Base-by-base conservation (phyloP, 2,113 vertebrate genomes). In the Tenrec ecaudatus region DNA sequence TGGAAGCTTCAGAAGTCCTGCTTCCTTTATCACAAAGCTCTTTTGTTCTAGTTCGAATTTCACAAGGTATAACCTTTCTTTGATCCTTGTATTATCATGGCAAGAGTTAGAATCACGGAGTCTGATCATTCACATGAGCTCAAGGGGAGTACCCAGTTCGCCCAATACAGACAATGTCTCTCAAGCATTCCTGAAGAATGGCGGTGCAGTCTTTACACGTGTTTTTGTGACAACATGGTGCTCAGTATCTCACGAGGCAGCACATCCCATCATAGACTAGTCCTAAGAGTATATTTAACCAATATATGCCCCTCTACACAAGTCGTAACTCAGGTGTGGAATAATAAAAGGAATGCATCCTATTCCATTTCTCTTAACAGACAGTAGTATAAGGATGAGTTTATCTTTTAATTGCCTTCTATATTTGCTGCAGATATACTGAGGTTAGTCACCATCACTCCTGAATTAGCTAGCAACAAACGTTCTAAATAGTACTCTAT, bases 81-180 rank as follows among this genome's bases (percentile, higher is more conserved):
- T 82, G 94, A 89, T 95, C 92, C 75, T 23, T 0, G 3, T 3
- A 11, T 75, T 82, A 88, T 82, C 82, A 82, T 94, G 79, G 69
- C n/a, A 58, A 73, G 93, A 90, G 82, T 82, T 79, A 93, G 58
- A 66, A 82, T 93, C 85, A 82, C 68, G 88, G 89, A 68, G 33
- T 31, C 64, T 76, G 58, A 36, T 85, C 73, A 19, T 68, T 81
- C 22, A 0, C 77, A 14, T 14, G 29, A 84, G 33, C 85, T 73
- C 11, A 3, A 4, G 9, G 40, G 60, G 60, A 60, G 43, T 66
- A 68, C 31, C 40, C 36, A 25, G n/a, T 58, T 79, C 85, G 57
- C 68, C 62, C 62, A 69, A n/a, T 17, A 33, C 6, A 68, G 60
- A 89, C 89, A 73, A 57, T 12, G 15, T 80, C 66, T 53, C 73